phyloP scores from a whole-genome alignment of 2,888 invertebrate species.

The Apamea monoglypha region DNA sequence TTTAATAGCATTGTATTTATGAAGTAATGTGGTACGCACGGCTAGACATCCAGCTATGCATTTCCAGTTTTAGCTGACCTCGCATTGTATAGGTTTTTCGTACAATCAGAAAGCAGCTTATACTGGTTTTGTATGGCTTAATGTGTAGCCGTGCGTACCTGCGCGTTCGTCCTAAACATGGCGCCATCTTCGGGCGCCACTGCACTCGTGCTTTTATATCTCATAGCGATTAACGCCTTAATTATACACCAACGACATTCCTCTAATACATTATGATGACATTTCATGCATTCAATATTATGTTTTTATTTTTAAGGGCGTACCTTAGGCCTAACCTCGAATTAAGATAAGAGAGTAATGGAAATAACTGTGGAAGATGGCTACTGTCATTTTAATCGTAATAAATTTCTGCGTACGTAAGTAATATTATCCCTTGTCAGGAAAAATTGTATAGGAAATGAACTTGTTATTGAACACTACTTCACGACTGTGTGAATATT shows the following conservation, averaged over 20 bases:
- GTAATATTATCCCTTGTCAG: not conserved
- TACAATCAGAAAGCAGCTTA: too few relatives aligned
- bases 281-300: constrained; percentile 48
- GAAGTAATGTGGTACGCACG: constrained; percentile 56
- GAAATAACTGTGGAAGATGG: not conserved
- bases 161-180: constrained; percentile 49
- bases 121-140: too few relatives aligned
- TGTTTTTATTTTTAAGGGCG: constrained; percentile 44
- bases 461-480: constrained; percentile 13
- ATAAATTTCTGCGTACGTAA: not conserved
- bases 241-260: constrained; percentile 70
- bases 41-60: too few relatives aligned
- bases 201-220: constrained; percentile 66
- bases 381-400: constrained; percentile 1
- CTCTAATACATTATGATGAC: constrained; percentile 70
- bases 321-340: constrained; percentile 32
- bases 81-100: too few relatives aligned
- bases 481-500: too few relatives aligned
- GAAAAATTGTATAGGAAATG: not conserved
- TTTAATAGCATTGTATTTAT: constrained; percentile 59
- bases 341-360: constrained; percentile 26
- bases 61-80: too few relatives aligned
- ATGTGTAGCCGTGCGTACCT: too few relatives aligned
- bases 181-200: constrained; percentile 65
- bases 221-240: constrained; percentile 70